Evolutionary conservation across 2,888 invertebrate genomes (phyloP).

Genomic region (Hirtodrosophila histrioides): DNA sequence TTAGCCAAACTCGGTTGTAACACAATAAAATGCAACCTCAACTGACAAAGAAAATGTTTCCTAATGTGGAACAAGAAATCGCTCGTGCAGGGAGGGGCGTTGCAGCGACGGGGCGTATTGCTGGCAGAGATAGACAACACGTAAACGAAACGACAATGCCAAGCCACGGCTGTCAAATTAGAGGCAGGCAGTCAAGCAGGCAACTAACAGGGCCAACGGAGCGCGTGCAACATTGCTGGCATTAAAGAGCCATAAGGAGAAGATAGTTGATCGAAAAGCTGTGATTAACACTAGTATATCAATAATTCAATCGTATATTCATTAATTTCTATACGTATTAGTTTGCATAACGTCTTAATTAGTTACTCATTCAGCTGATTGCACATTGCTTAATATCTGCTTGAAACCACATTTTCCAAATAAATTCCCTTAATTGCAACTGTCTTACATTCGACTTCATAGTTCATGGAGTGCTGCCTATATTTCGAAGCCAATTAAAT

Average conservation of each 20-base stretch:
- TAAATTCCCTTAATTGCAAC: slow-evolving; percentile 11
- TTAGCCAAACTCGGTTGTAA: slow-evolving; percentile 69
- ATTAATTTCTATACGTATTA: too few species aligned
- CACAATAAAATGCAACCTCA: slow-evolving; percentile 78
- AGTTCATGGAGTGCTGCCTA: slow-evolving; percentile 13
- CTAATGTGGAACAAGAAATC: slow-evolving; percentile 65
- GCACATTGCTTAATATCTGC: not conserved
- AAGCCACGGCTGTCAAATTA: slow-evolving; percentile 77
- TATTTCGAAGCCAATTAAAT: slow-evolving; percentile 23
- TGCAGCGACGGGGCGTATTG: slow-evolving; percentile 55
- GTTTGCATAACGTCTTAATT: slow-evolving; percentile 9
- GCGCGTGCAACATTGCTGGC: slow-evolving; percentile 52
- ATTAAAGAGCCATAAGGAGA: not conserved
- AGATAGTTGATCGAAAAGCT: not conserved
- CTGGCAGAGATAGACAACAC: slow-evolving; percentile 74
- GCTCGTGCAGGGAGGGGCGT: slow-evolving; percentile 45
- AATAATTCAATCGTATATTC: too few species aligned
- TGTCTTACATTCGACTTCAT: slow-evolving; percentile 22
- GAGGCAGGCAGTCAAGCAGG: slow-evolving; percentile 60
- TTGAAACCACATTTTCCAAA: slow-evolving; percentile 3
- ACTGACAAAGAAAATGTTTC: slow-evolving; percentile 79
- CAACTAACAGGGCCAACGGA: slow-evolving; percentile 34
- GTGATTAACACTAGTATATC: too few species aligned
- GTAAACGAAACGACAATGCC: slow-evolving; percentile 77
- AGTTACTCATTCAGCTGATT: not conserved